Base-by-base conservation (phyloP, 2,113 vertebrate species). In the Hippoglossus stenolepis region DNA sequence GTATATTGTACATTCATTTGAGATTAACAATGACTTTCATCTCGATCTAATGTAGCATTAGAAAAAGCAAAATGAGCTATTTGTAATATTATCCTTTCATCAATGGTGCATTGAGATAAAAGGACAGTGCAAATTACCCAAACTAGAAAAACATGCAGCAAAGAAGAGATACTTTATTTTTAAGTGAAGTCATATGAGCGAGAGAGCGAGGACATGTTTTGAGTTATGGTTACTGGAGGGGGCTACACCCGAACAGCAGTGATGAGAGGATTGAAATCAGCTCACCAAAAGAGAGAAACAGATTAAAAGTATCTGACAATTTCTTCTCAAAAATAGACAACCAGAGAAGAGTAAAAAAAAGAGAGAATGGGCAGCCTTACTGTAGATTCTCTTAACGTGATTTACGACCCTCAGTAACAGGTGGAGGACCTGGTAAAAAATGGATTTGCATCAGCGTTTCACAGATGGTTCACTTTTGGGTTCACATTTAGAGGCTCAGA, bases 361-460 rank as follows among this genome's bases (percentile, higher is more conserved):
- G 5, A 40, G 61, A 60, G 60, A 51, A 35, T 26, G 21, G 5
- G n/a, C 23, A 38, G 45, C 75, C 65, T 80, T 51, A 58, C 57
- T 17, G 57, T 58, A 65, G 35, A 26, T 68, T 73, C 66, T 69
- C 59, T 71, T 2, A 60, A 75, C 8, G 18, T 69, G 76, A 92
- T 83, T 91, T 84, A 85, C 47, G 53, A 64, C 2, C 24, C 54
- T 67, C 58, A 71, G 59, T 85, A 84, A 64, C 64, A 80, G 73
- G 35, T 65, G 68, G 53, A 49, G 60, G 85, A 86, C 49, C 45
- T 47, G 31, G 28, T 28, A 68, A 82, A 81, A 45, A 60, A 64
- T 20, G 47, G 59, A 86, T 83, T 80, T 79, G 77, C 70, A 85
- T 82, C 75, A 85, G 69, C 38, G 3, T 83, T 86, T 88, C 80